Evolutionary conservation across 1,140 invertebrate genomes (phyloP).

Genomic region (Atta cephalotes): DNA sequence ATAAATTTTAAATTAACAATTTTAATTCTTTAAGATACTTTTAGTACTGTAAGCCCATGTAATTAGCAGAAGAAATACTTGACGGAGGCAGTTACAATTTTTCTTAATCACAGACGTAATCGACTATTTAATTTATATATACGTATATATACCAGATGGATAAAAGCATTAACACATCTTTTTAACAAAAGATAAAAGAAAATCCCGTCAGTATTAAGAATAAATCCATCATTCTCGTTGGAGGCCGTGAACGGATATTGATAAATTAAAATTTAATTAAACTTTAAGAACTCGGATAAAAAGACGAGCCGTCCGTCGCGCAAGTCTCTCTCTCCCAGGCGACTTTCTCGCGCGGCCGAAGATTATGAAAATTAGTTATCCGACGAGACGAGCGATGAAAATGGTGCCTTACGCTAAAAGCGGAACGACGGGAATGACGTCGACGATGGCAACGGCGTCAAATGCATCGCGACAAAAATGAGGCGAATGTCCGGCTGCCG

Average conservation of each 20-base stretch:
- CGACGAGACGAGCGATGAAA: slow-evolving; percentile 59
- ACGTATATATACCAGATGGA: background rate
- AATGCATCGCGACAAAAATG: slow-evolving; percentile 43
- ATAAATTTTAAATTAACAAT: slow-evolving; percentile 4
- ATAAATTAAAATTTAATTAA: slow-evolving; percentile 66
- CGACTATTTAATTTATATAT: background rate
- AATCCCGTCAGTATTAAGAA: slow-evolving; percentile 53
- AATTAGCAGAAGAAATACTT: background rate
- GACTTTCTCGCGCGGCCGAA: slow-evolving; percentile 54
- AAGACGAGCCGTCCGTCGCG: slow-evolving; percentile 50
- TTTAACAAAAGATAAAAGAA: background rate
- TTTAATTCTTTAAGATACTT: background rate
- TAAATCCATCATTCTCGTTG: slow-evolving; percentile 43
- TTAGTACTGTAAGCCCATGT: background rate
- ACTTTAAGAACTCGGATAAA: slow-evolving; percentile 62
- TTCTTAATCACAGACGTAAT: background rate
- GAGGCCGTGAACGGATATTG: slow-evolving; percentile 49
- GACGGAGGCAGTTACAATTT: background rate
- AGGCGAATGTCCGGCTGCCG: slow-evolving; percentile 55
- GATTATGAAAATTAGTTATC: slow-evolving; percentile 65
- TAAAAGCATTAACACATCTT: slow-evolving; percentile 14
- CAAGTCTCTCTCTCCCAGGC: slow-evolving; percentile 20
- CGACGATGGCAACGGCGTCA: slow-evolving; percentile 27
- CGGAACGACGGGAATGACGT: slow-evolving; percentile 42
- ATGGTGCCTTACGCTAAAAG: slow-evolving; percentile 64